phyloP scores from a whole-genome alignment of 2,113 vertebrate species.

The Heteronetta atricapilla region DNA sequence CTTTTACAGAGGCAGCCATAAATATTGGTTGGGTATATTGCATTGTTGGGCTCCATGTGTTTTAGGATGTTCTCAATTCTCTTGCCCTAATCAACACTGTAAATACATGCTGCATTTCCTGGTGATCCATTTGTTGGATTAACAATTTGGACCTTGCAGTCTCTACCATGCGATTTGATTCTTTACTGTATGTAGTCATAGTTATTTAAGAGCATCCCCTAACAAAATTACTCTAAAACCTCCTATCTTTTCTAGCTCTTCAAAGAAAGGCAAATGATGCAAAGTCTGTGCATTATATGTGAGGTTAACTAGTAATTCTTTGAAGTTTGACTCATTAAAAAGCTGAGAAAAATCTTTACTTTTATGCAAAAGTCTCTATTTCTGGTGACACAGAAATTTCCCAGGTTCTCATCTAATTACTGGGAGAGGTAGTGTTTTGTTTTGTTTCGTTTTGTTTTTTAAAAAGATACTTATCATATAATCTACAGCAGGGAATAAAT shows the following conservation, averaged over 20 bases:
- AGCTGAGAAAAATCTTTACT: background rate
- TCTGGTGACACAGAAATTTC: background rate
- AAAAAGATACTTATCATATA: background rate
- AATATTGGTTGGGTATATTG: slow-evolving; percentile 73
- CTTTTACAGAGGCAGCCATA: slow-evolving; percentile 75
- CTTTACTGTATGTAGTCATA: background rate
- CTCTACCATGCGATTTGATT: slow-evolving; percentile 27
- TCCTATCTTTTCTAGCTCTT: background rate
- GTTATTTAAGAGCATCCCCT: background rate
- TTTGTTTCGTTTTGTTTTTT: background rate
- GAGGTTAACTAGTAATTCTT: background rate
- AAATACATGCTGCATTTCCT: slow-evolving; percentile 39
- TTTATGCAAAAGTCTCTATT: background rate
- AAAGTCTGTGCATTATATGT: background rate
- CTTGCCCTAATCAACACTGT: slow-evolving; percentile 49
- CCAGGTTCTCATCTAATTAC: background rate
- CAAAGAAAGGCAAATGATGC: background rate
- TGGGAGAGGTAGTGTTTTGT: background rate
- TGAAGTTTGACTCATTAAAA: background rate
- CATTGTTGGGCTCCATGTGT: slow-evolving; percentile 56
- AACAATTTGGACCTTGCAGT: slow-evolving; percentile 45
- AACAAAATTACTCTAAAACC: background rate
- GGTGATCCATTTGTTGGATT: slow-evolving; percentile 39
- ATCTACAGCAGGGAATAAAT: background rate
- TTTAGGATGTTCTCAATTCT: slow-evolving; percentile 59